A percentile compares a stretch with the other conserved stretches of the same genome.
phyloP scores from a whole-genome alignment of 2,113 vertebrate species.

The Limnothrissa miodon region DNA sequence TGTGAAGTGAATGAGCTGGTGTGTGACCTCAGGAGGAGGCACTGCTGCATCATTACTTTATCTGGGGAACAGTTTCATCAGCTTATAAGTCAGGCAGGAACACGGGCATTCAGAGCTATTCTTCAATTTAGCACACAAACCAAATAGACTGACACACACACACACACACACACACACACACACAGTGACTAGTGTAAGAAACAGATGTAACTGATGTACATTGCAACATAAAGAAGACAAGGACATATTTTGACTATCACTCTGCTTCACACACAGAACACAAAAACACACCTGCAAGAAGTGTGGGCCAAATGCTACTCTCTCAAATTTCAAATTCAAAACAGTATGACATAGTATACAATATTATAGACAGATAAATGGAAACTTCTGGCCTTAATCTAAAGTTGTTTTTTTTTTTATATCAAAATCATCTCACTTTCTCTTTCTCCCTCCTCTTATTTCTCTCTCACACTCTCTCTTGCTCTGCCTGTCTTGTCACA shows the following conservation, averaged over 20 bases:
- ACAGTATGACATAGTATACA: too few species aligned
- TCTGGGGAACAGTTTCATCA: background rate
- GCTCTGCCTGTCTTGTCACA: background rate
- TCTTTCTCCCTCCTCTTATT: background rate
- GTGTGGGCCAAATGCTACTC: background rate
- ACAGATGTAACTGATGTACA: too few species aligned
- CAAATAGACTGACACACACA: background rate
- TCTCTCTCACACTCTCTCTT: background rate
- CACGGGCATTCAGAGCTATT: background rate
- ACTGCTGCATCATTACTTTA: background rate
- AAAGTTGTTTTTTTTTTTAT: too few species aligned
- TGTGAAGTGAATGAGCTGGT: background rate
- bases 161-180: slow-evolving; percentile 16
- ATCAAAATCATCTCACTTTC: too few species aligned
- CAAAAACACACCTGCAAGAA: too few species aligned
- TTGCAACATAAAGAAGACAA: too few species aligned
- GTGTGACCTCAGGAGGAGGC: background rate
- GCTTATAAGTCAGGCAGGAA: background rate
- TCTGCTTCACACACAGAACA: too few species aligned
- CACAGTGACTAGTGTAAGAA: background rate
- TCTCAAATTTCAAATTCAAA: too few species aligned
- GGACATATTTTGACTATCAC: too few species aligned
- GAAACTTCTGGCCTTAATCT: too few species aligned
- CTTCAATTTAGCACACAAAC: background rate
- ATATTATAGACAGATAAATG: too few species aligned